Base-by-base conservation (phyloP, 2,888 invertebrate species). In the Caenorhabditis sulstoni region DNA sequence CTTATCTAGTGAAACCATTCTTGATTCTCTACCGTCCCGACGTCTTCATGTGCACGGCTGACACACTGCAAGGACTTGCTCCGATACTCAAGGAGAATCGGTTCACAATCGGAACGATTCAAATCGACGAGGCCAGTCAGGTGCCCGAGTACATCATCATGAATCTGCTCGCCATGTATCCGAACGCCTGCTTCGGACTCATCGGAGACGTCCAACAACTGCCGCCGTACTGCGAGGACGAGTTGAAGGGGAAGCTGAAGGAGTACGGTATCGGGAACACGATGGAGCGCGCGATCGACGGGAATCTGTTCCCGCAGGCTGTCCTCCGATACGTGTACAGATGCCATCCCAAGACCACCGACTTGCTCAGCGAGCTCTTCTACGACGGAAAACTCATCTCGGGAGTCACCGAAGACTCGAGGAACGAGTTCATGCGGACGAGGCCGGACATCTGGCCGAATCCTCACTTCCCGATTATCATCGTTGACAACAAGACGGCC, bases 161-260 rank as follows among this genome's bases (percentile, higher is more conserved):
- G 22, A 22, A 11, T 22, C 41, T 70, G 5, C 22, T 70, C 2
- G 52, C 50, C 12, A 53, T 44, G 1, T 70, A 45, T 22, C 14
- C 35, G 5, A 18, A 41, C 3, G 61, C 68, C 0, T 44, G 23
- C 14, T 70, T 70, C n/a, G 61, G 68, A 16, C 11, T 70, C n/a
- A 70, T 70, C 45, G 70, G 70, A 18, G 70, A 70, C 22, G 61
- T 55, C n/a, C 53, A 62, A 8, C 70, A 70, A 47, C 37, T 70
- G 35, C 70, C 70, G 5, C 70, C 70, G 3, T 70, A 55, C 22
- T 70, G 70, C 20, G 62, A 45, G 1, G 70, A 70, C 0, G 39
- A 8, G 16, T 23, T 70, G 1, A 22, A 37, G 5, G 70, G 70
- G 9, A 16, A 22, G 44, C 18, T 70, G 2, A 70, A 62, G 22